Conservation (phyloP, 2,888 invertebrate genomes). For the Mesorhabditis sp. region DNA sequence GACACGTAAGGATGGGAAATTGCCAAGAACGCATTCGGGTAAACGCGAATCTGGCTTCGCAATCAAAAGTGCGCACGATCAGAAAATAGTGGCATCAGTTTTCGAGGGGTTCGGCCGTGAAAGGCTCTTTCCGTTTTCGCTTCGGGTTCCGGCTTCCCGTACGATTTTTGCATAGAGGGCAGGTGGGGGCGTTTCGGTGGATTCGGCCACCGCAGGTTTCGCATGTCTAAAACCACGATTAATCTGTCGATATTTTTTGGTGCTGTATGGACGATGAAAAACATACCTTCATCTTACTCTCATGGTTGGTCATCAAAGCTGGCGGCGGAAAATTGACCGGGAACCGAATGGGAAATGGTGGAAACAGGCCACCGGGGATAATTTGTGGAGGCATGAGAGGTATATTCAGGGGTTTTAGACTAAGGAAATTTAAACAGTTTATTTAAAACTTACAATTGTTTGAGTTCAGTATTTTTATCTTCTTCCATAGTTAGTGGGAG, state of each 20-base stretch:
- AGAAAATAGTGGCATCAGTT: constrained; percentile 1
- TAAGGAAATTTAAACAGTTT: neutral
- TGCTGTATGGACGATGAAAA: too few species aligned
- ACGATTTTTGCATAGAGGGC: constrained; percentile 2
- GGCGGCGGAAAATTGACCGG: neutral
- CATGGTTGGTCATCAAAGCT: neutral
- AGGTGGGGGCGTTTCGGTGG: constrained; percentile 2
- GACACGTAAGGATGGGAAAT: too few species aligned
- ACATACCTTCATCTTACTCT: constrained; percentile 2
- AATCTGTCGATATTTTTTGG: too few species aligned
- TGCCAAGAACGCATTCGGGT: too few species aligned
- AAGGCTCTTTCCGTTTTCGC: neutral
- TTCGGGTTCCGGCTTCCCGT: neutral
- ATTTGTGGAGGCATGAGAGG: too few species aligned
- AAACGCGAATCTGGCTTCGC: too few species aligned
- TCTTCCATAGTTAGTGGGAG: neutral
- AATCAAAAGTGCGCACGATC: too few species aligned
- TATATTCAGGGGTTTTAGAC: neutral
- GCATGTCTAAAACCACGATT: neutral
- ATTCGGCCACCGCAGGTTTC: constrained; percentile 4
- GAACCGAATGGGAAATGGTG: neutral
- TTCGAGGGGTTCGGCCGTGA: neutral
- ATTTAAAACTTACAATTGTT: constrained; percentile 1
- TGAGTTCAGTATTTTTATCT: neutral
- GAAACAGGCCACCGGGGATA: neutral